These are phyloP conservation scores for Metridium senile DNA, from an alignment of 92 coral and sea anemone genomes.

Conservation along the genomic window DNA sequence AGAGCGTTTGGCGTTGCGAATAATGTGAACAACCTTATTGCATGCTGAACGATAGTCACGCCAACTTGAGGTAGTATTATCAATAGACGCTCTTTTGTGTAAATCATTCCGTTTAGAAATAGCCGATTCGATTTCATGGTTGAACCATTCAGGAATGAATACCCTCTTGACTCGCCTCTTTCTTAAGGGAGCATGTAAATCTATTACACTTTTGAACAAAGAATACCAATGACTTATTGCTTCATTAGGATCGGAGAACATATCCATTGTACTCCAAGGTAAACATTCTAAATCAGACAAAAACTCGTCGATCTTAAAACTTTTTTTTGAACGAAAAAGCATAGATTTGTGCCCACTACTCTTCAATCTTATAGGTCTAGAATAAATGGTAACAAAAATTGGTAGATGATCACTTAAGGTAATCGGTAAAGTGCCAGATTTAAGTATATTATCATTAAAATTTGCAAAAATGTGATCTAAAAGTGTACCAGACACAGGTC, in stretches of 20 bases:
- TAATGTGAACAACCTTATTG: conserved; percentile 33
- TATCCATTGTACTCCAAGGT: conserved; percentile 14
- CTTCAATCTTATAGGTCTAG: no score
- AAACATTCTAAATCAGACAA: conserved; percentile 21
- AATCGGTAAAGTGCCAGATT: no score
- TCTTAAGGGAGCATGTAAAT: conserved; percentile 24
- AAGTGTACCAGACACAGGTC: conserved; percentile 41
- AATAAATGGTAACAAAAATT: no score
- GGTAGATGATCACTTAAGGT: no score
- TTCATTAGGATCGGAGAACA: conserved; percentile 27
- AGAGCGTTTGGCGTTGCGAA: neutral
- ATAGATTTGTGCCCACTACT: no score
- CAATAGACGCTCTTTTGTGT: conserved; percentile 8
- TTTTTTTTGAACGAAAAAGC: no score
- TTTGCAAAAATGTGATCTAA: conserved; percentile 44
- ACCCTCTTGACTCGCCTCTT: conserved; percentile 23
- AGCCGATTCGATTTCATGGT: conserved; percentile 22
- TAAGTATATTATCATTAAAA: conserved; percentile 1
- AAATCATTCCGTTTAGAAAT: conserved; percentile 13
- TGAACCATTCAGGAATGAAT: conserved; percentile 40
- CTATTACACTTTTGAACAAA: conserved; percentile 18
- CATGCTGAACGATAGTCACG: conserved; percentile 29
- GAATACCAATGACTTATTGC: conserved; percentile 30
- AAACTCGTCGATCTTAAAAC: conserved; percentile 16
- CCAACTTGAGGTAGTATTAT: neutral